Evolutionary conservation across 2,888 invertebrate genomes (phyloP), one percentile per base, ranked within the genome.

Genomic region (Amblyteles armatorius): DNA sequence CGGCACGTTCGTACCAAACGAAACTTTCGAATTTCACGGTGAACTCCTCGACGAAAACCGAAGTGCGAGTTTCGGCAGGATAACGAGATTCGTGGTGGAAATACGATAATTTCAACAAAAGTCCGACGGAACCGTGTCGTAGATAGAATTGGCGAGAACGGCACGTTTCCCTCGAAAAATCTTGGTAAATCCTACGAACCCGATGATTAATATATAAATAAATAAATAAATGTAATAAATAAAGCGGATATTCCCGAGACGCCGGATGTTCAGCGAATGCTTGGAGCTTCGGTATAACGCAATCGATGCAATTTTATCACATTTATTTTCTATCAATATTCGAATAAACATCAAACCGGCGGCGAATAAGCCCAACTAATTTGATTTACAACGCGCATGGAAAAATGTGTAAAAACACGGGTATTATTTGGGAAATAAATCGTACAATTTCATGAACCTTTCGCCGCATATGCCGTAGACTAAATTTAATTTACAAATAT

Each of bases 91-190:
- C 74, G 63, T 63, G 76, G 52, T 29, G 52, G 22, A 50, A 67
- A 76, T 76, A 76, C 67, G 76, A 67, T 76, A 52, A 76, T 76
- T 76, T 65, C 65, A 68, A 52, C 81, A 48, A 72, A 81, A 69
- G 36, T 60, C 60, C 55, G 69, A 68, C 40, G 78, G 57, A 52
- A 63, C 67, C 60, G 86, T 74, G 78, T 81, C 77, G 81, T 84
- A 80, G 78, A 44, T 74, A 74, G 77, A 79, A 84, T 84, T 81
- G 86, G 84, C 81, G 65, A 81, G 81, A 79, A 74, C 52, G 63
- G 55, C 77, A 73, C 73, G 73, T 78, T 84, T 33, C 67, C 72
- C 48, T 77, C 83, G 67, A 57, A 44, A 71, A 13, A 67, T 76
- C 36, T 76, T 36, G 52, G 22, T 36, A 26, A 67, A 16, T 26